These are phyloP conservation scores for Arrhamphus sclerolepis DNA, from an alignment of 2,797 vertebrate genomes.

Conservation along the genomic window DNA sequence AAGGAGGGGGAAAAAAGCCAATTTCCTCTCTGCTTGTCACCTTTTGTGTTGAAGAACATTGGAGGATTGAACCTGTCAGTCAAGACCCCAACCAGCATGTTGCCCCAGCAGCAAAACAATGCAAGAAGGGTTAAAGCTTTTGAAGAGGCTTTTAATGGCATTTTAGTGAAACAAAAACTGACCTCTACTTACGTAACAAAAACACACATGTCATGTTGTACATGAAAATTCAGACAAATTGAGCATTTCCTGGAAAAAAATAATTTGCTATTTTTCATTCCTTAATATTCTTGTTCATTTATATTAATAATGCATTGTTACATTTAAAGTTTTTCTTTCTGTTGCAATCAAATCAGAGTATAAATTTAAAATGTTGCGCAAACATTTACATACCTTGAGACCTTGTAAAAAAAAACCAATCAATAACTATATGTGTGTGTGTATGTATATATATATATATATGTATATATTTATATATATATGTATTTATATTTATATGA, in stretches of 20 bases:
- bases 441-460: too few relatives aligned
- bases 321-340: too few relatives aligned
- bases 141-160: constrained; percentile 84
- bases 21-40: constrained; percentile 91
- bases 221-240: constrained; percentile 1
- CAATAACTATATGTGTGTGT: too few relatives aligned
- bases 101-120: constrained; percentile 87
- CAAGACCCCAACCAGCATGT: constrained; percentile 85
- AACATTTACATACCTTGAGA: too few relatives aligned
- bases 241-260: neutral
- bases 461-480: too few relatives aligned
- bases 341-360: too few relatives aligned
- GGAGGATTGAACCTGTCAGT: constrained; percentile 91
- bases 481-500: too few relatives aligned
- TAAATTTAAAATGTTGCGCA: too few relatives aligned
- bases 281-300: too few relatives aligned
- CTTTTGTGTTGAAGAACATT: constrained; percentile 88
- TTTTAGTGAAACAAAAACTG: constrained; percentile 65
- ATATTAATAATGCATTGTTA: too few relatives aligned
- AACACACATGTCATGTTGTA: constrained; percentile 17
- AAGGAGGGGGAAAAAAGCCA: constrained; percentile 85
- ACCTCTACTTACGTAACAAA: constrained; percentile 15
- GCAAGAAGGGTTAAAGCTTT: constrained; percentile 82
- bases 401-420: too few relatives aligned
- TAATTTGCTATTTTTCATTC: neutral